These are phyloP conservation scores for Dreissena polymorpha DNA, from an alignment of 1,140 invertebrate species.

Conservation along the genomic window DNA sequence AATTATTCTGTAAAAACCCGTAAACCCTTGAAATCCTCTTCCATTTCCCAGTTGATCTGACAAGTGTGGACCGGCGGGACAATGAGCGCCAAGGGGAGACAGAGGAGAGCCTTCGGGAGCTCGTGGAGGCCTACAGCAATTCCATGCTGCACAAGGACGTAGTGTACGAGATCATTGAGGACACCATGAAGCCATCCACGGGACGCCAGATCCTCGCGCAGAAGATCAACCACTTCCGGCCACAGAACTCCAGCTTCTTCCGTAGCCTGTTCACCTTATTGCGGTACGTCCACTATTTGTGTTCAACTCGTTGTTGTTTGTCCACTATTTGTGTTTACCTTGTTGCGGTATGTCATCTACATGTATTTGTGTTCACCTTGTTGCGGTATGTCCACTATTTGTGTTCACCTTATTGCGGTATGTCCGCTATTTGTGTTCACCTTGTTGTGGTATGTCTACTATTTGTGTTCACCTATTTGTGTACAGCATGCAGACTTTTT, in stretches of 20 bases:
- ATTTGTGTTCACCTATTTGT: too few relatives aligned
- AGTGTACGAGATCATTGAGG: constrained; percentile 55
- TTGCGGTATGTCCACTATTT: too few relatives aligned
- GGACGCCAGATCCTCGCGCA: constrained; percentile 36
- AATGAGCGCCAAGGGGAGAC: constrained; percentile 57
- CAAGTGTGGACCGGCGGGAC: constrained; percentile 67
- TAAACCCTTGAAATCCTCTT: too few relatives aligned
- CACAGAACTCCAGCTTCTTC: constrained; percentile 50
- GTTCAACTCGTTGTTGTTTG: too few relatives aligned
- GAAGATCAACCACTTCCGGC: constrained; percentile 16
- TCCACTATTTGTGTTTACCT: too few relatives aligned
- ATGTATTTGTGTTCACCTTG: too few relatives aligned
- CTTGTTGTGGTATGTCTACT: too few relatives aligned
- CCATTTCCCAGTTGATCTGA: constrained; percentile 62
- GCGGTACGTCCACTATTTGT: constrained; percentile 14
- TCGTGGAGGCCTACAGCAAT: constrained; percentile 57
- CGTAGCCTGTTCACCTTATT: constrained; percentile 51
- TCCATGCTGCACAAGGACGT: constrained; percentile 64
- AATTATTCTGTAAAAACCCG: too few relatives aligned
- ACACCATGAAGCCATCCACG: constrained; percentile 60
- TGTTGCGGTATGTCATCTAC: too few relatives aligned
- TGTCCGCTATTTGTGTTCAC: too few relatives aligned
- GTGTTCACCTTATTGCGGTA: too few relatives aligned
- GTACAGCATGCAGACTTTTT: too few relatives aligned
- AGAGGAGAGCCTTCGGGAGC: constrained; percentile 50